Percentiles rank a stretch among this genome's conserved stretches.
These are phyloP conservation scores for Pagetopsis macropterus DNA, from an alignment of 2,797 vertebrate species.

Conservation along the genomic window DNA sequence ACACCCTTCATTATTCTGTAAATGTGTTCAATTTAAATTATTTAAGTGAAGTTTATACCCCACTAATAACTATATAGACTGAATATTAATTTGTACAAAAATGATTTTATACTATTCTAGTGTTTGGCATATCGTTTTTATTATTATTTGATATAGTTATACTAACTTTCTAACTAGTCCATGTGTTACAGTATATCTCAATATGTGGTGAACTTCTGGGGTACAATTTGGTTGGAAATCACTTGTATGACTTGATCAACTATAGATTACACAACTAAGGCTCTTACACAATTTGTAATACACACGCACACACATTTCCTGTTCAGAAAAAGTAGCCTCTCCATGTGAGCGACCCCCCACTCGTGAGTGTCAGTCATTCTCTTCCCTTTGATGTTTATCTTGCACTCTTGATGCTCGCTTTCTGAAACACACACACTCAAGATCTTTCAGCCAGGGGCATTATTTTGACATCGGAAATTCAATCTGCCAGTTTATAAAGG, in stretches of 20 bases:
- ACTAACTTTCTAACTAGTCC: background rate
- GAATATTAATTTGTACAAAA: background rate
- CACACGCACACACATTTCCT: background rate
- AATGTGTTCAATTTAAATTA: background rate
- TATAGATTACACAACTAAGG: conserved; percentile 3
- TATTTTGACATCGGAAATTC: conserved; percentile 53
- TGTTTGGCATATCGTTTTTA: background rate
- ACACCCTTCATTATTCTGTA: background rate
- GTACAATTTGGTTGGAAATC: background rate
- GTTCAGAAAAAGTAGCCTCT: conserved; percentile 19
- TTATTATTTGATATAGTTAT: too few relatives aligned
- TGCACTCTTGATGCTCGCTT: background rate
- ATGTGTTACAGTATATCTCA: background rate
- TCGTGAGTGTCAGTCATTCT: conserved; percentile 40
- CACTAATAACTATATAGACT: background rate
- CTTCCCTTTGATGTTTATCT: background rate
- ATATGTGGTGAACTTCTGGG: background rate
- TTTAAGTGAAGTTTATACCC: background rate
- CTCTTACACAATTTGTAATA: background rate
- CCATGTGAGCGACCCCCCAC: conserved; percentile 20
- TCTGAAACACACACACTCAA: conserved; percentile 11
- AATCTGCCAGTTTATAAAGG: conserved; percentile 66
- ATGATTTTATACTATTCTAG: background rate
- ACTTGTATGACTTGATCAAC: conserved; percentile 17
- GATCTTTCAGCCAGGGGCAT: conserved; percentile 26